Evolutionary conservation across 2,797 vertebrate species (phyloP), one percentile per base, ranked within the genome.

Genomic region (Lagodon rhomboides): DNA sequence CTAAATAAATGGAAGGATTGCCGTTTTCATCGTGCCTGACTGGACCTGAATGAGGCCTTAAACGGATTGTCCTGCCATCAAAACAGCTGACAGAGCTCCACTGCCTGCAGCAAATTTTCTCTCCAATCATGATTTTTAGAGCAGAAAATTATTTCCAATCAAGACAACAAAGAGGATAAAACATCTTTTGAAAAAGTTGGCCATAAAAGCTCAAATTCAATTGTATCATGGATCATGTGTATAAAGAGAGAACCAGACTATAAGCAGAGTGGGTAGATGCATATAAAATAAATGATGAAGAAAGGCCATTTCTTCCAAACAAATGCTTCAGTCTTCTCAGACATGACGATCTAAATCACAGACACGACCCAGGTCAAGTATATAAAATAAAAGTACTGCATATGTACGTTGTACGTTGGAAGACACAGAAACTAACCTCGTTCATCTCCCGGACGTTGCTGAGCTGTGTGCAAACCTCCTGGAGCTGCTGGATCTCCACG

Each of bases 381-480:
- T 50, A 25, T 15, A 22, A 43, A 49, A 47, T 8, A 34, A 34
- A 30, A 30, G 22, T 1, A 16, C 11, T 5, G 12, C 12, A 20
- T 27, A 11, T 18, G 49, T 5, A 61, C 3, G 46, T 25, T 12
- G 23, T 43, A 10, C 3, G 20, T 1, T 1, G 6, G 1, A 41
- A 13, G 30, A 3, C 54, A 16, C 17, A 25, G 27, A 54, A 38
- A 18, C 79, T 73, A 13, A 95, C 95, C 93, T 96, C 96, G 22
- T 91, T 96, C 91, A 93, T 92, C 77, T 96, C 96, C 60, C 30
- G 85, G 30, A 89, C 74, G 1, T 75, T 80, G 0, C 49, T 17
- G n/a, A 97, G 91, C 64, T 96, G 91, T 49, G 77, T 63, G 41
- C 93, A 90, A 23, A 90, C 55, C 1, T 93, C 93, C n/a, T 87